A percentile compares a stretch with the other conserved stretches of the same genome.
Conservation (phyloP, 2,888 invertebrate genomes). For the Lasioglossum zephyrum region DNA sequence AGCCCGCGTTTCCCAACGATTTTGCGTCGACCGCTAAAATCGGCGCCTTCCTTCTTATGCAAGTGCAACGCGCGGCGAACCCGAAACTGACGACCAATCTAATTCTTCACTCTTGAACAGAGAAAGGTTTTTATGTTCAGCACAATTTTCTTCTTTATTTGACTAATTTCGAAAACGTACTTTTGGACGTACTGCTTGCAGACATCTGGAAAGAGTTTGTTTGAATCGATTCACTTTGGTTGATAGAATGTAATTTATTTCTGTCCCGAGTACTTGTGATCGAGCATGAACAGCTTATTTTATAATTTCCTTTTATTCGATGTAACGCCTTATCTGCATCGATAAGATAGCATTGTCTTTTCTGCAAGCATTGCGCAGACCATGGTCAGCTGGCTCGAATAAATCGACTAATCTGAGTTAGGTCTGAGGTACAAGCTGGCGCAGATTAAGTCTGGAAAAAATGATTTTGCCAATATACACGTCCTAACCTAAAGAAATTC, state of each 20-base stretch:
- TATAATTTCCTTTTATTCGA: background rate
- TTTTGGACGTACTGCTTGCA: no score
- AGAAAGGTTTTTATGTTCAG: no score
- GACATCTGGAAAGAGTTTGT: background rate
- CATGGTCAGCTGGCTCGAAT: background rate
- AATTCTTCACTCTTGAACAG: no score
- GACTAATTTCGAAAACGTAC: no score
- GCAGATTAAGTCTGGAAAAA: background rate
- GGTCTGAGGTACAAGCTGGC: background rate
- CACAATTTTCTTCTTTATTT: no score
- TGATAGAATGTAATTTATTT: background rate
- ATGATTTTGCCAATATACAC: background rate
- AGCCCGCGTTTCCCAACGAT: conserved; percentile 8
- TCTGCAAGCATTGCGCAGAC: background rate
- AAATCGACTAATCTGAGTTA: background rate
- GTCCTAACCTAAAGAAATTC: background rate
- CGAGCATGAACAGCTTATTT: background rate
- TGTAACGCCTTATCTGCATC: background rate
- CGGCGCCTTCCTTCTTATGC: background rate
- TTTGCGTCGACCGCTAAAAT: conserved; percentile 23
- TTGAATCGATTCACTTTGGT: background rate
- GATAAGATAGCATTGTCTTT: conserved; percentile 15
- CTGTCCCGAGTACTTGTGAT: background rate
- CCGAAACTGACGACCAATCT: background rate
- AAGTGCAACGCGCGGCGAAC: background rate